phyloP scores from a whole-genome alignment of 2,888 invertebrate species.

The Chymomyza caudatula region DNA sequence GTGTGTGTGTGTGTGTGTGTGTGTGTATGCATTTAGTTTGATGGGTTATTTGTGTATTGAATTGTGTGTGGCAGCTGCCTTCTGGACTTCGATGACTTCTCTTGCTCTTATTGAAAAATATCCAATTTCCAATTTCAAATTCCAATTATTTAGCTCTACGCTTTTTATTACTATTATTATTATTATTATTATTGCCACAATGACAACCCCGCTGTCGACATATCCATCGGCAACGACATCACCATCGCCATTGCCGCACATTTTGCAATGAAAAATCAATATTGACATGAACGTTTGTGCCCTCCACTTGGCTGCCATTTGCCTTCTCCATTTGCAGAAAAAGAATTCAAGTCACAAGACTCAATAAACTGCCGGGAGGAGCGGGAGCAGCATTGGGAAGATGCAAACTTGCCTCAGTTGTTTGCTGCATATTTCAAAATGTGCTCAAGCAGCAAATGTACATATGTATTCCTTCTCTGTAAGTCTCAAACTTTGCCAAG shows the following conservation, averaged over 20 bases:
- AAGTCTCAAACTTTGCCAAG: not conserved
- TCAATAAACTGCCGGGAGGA: slow-evolving; percentile 7
- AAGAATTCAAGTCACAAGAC: slow-evolving; percentile 16
- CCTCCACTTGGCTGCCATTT: not conserved
- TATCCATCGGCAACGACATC: slow-evolving; percentile 16
- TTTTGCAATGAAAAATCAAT: slow-evolving; percentile 63
- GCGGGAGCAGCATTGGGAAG: slow-evolving; percentile 13
- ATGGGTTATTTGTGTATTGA: not conserved
- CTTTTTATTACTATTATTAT: slow-evolving; percentile 61
- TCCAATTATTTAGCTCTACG: slow-evolving; percentile 67
- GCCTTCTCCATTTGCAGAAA: not conserved
- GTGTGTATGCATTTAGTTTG: not conserved
- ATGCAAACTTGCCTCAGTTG: not conserved
- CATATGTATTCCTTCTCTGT: not conserved
- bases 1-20: not conserved
- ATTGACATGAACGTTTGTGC: slow-evolving; percentile 54
- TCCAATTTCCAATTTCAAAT: slow-evolving; percentile 69
- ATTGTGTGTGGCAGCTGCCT: slow-evolving; percentile 21
- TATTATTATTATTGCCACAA: slow-evolving; percentile 14
- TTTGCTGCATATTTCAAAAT: slow-evolving; percentile 1
- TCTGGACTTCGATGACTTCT: slow-evolving; percentile 37
- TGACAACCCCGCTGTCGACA: slow-evolving; percentile 1
- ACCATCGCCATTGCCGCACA: slow-evolving; percentile 24
- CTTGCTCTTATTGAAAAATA: slow-evolving; percentile 53
- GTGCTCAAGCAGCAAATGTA: not conserved